These are phyloP conservation scores for Spilosoma lubricipeda DNA, from an alignment of 2,888 invertebrate genomes.

Conservation along the genomic window DNA sequence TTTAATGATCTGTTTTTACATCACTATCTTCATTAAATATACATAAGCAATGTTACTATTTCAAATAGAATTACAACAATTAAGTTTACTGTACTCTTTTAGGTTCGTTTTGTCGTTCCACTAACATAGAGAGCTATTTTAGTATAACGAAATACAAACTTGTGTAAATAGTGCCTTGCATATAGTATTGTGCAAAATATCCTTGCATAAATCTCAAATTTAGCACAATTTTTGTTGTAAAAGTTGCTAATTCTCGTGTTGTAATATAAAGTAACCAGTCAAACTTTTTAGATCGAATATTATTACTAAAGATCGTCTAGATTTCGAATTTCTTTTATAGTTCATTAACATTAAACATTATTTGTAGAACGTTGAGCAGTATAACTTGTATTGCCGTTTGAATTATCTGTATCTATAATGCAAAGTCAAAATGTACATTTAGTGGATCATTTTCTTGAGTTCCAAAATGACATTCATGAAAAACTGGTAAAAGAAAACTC, in stretches of 20 bases:
- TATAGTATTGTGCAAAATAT: not conserved
- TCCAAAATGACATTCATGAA: no score
- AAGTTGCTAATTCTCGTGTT: not conserved
- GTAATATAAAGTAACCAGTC: not conserved
- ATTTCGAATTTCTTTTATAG: not conserved
- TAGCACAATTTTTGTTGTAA: not conserved
- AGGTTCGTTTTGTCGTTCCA: constrained; percentile 4
- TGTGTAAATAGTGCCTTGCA: constrained; percentile 2
- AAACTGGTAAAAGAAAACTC: no score
- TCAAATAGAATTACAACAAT: constrained; percentile 9
- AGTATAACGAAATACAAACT: constrained; percentile 9
- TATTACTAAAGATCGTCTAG: not conserved
- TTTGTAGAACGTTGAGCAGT: not conserved
- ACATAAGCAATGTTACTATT: not conserved
- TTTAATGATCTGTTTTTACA: not conserved
- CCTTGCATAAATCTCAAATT: not conserved
- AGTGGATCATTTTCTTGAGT: no score
- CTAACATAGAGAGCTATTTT: constrained; percentile 5
- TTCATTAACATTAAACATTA: not conserved
- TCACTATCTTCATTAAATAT: not conserved
- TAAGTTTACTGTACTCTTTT: not conserved
- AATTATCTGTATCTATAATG: not conserved
- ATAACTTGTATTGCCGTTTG: no score
- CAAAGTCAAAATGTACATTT: no score
- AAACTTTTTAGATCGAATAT: not conserved